Conservation (phyloP, 2,888 invertebrate species). For the Aleiodes leptofemur region DNA sequence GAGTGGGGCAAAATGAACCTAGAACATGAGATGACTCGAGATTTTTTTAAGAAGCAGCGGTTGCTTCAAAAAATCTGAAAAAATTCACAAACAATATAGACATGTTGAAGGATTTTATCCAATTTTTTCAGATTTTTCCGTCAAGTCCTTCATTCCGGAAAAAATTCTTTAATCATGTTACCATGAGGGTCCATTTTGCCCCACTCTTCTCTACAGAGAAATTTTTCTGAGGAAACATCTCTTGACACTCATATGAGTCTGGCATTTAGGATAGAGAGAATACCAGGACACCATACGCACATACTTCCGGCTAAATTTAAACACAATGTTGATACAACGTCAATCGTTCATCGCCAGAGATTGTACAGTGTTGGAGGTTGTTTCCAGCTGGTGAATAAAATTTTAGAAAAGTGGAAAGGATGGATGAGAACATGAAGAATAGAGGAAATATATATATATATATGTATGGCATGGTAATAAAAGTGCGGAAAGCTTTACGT, state of each 20-base stretch:
- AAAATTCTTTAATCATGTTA: too few relatives aligned
- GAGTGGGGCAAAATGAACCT: too few relatives aligned
- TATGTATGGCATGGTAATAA: not conserved
- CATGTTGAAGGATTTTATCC: too few relatives aligned
- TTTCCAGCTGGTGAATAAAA: constrained; percentile 33
- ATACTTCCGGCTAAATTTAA: constrained; percentile 55
- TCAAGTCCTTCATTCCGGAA: too few relatives aligned
- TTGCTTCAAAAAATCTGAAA: too few relatives aligned
- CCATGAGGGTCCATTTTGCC: too few relatives aligned
- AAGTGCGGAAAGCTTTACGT: constrained; percentile 7
- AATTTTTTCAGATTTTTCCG: too few relatives aligned
- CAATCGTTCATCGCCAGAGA: constrained; percentile 45
- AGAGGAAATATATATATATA: not conserved
- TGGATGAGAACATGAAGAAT: not conserved
- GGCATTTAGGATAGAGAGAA: not conserved
- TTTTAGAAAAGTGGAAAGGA: not conserved
- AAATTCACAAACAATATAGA: too few relatives aligned
- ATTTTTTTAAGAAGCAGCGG: too few relatives aligned
- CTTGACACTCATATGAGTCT: not conserved
- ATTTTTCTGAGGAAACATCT: too few relatives aligned
- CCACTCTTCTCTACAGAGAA: too few relatives aligned
- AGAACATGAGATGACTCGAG: too few relatives aligned
- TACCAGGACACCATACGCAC: constrained; percentile 26
- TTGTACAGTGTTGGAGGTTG: constrained; percentile 9
- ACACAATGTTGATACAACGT: constrained; percentile 51